Evolutionary conservation across 2,797 vertebrate species (phyloP).

Genomic region (Nannoperca obscura): DNA sequence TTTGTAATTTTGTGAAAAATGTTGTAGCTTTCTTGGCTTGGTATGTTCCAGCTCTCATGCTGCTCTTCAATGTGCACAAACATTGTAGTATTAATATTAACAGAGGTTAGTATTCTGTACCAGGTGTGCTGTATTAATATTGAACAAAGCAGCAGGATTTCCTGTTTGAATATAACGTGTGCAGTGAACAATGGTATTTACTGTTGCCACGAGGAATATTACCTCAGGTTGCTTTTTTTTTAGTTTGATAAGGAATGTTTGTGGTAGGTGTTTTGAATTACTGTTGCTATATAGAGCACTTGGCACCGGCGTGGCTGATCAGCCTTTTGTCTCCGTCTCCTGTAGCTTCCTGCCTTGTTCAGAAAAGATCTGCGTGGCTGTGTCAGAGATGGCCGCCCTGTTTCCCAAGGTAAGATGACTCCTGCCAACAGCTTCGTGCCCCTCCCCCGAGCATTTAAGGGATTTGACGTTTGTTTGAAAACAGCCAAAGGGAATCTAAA

Average conservation of each 20-base stretch:
- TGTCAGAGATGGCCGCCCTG: slow-evolving; percentile 96
- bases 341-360: slow-evolving; percentile 96
- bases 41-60: neutral
- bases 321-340: slow-evolving; percentile 26
- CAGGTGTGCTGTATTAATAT: neutral
- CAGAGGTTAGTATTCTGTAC: neutral
- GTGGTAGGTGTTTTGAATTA: neutral
- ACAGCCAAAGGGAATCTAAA: slow-evolving; percentile 31
- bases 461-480: slow-evolving; percentile 57
- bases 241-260: neutral
- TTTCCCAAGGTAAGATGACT: slow-evolving; percentile 94
- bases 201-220: neutral
- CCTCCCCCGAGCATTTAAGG: slow-evolving; percentile 18
- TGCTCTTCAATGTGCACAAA: neutral
- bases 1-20: neutral
- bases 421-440: slow-evolving; percentile 10
- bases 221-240: neutral
- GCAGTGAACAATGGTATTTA: too few species aligned
- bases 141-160: neutral
- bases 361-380: slow-evolving; percentile 97
- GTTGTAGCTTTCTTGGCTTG: neutral
- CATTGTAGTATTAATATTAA: neutral
- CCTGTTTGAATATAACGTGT: neutral
- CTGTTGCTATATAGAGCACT: neutral
- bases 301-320: neutral